Conservation (phyloP, 2,113 vertebrate genomes). For the Haemorhous mexicanus region DNA sequence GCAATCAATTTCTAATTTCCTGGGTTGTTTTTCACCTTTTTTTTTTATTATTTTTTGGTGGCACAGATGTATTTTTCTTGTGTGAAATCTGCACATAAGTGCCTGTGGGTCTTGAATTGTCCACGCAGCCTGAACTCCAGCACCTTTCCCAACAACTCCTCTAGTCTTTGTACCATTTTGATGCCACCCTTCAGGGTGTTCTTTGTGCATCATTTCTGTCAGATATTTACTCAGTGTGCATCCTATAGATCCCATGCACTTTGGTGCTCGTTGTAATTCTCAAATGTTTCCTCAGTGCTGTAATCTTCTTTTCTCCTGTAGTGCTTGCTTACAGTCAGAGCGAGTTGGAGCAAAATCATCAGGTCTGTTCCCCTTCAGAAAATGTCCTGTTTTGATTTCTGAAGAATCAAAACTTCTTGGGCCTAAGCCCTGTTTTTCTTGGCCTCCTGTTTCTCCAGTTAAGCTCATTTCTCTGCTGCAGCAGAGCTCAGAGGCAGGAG, state of each 20-base stretch:
- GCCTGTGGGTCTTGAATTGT: fast-evolving
- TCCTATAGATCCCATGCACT: neutral
- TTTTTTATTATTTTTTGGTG: neutral
- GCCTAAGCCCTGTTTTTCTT: neutral
- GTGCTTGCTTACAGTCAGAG: neutral
- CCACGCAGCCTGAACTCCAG: neutral
- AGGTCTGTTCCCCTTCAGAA: neutral
- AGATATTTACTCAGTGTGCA: neutral
- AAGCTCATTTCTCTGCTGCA: neutral
- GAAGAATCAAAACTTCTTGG: neutral
- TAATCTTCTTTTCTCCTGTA: neutral
- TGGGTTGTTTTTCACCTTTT: neutral
- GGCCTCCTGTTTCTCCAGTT: neutral
- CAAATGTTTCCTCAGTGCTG: neutral
- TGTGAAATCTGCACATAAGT: neutral
- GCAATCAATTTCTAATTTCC: neutral
- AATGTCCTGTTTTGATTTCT: neutral
- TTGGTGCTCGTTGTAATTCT: neutral
- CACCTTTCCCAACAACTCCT: neutral
- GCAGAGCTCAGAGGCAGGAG: neutral
- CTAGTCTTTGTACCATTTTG: neutral
- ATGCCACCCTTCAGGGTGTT: neutral
- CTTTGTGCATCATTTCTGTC: neutral
- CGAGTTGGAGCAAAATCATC: neutral
- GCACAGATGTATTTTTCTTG: neutral